Base-by-base conservation (phyloP, 2,888 invertebrate species). In the Allolobophora icterica region DNA sequence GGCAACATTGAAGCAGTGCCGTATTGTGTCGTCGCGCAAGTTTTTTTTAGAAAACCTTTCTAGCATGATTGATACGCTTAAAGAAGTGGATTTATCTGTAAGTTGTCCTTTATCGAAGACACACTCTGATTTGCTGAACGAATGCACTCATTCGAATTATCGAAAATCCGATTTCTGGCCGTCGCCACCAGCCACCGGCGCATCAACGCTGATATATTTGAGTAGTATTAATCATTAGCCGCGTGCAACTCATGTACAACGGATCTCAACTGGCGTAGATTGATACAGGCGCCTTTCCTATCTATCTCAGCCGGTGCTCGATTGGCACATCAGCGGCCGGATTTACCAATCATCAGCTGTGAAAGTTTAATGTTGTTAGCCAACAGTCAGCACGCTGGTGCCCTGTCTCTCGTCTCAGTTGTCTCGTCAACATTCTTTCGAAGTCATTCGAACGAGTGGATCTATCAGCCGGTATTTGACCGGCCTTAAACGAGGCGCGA, bases 311-410 rank as follows among this genome's bases (percentile, higher is more conserved):
- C 19, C 71, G n/a, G 30, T n/a, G 71, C 71, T 71, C 71, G 71
- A 52, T 52, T 24, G 52, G 71, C n/a, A 71, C 11, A 71, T 71
- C 30, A 71, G n/a, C 11, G 30, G n/a, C 0, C 71, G 71, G 71
- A 71, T 71, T 71, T n/a, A 71, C 71, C 71, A 71, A 71, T 71
- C 71, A 71, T 71, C 71, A 71, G 71, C 71, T 71, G 30, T 71
- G 71, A 71, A 71, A 71, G 71, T 71, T 71, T 71, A 71, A 71
- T n/a, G 71, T 11, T 71, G 71, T 71, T 71, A 71, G 71, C 71
- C 71, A 71, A 71, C 71, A 71, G 71, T 5, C 58, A 45, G 24
- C 19, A 52, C 30, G 71, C 71, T 71, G 71, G 71, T 71, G 71
- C 71, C 71, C 71, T 71, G 71, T n/a, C 71, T 30, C 30, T 71